A percentile compares a stretch with the other conserved stretches of the same genome.
Conservation (phyloP, 2,888 invertebrate species). For the Neocrepidodera transversa region DNA sequence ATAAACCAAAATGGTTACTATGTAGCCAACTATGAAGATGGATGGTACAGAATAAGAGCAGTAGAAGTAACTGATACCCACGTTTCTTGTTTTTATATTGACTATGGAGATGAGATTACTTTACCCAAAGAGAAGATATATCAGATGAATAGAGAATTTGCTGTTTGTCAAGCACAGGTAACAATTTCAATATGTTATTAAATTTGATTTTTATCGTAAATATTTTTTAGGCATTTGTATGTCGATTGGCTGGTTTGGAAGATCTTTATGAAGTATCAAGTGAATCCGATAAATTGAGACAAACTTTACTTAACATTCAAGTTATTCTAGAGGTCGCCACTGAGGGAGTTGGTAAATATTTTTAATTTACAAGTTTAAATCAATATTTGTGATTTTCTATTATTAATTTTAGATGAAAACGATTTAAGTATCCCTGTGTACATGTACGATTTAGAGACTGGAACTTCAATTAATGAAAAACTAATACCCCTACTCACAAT, state of each 20-base stretch:
- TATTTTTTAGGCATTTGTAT: conserved; percentile 67
- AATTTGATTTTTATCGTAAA: neutral
- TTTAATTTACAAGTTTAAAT: too few relatives aligned
- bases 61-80: conserved; percentile 48
- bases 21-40: conserved; percentile 56
- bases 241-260: conserved; percentile 75
- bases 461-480: conserved; percentile 51
- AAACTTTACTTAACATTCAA: conserved; percentile 63
- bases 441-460: conserved; percentile 52
- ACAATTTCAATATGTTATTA: too few relatives aligned
- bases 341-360: conserved; percentile 55
- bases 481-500: conserved; percentile 50
- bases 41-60: conserved; percentile 62
- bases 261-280: conserved; percentile 62
- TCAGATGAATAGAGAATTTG: conserved; percentile 69
- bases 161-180: conserved; percentile 74
- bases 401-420: conserved; percentile 25
- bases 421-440: conserved; percentile 47
- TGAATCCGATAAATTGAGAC: conserved; percentile 54
- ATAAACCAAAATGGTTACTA: conserved; percentile 59
- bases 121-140: conserved; percentile 66
- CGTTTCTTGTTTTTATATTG: conserved; percentile 71
- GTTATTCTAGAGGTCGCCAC: conserved; percentile 60
- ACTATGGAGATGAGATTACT: conserved; percentile 74
- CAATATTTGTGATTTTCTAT: too few relatives aligned